A percentile compares a stretch with the other conserved stretches of the same genome.
Conservation (phyloP, 2,113 vertebrate species). For the Jacana jacana region DNA sequence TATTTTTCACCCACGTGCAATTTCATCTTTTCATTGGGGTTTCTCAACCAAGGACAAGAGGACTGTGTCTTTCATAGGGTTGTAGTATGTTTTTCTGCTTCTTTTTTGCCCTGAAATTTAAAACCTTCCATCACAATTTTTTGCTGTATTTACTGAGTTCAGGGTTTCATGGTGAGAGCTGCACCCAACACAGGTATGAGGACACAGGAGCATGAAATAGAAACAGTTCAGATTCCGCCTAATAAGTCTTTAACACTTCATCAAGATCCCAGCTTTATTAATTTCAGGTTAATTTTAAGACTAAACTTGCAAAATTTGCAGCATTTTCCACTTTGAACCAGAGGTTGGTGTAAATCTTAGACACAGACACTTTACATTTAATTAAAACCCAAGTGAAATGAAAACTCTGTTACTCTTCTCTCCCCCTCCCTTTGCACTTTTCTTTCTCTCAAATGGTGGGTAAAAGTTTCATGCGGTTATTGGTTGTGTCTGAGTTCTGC, state of each 20-base stretch:
- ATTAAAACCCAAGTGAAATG: background rate
- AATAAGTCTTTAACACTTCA: slow-evolving; percentile 22
- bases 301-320: background rate
- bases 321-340: slow-evolving; percentile 24
- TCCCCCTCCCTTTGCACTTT: background rate
- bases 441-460: background rate
- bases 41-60: background rate
- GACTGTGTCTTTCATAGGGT: background rate
- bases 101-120: background rate
- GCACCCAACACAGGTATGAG: background rate
- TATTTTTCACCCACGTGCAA: background rate
- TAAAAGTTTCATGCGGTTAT: background rate
- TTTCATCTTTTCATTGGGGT: background rate
- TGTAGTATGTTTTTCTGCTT: background rate
- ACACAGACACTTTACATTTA: background rate
- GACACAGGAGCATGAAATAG: background rate
- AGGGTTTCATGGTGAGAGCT: background rate
- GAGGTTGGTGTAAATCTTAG: background rate
- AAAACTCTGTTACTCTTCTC: background rate
- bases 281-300: slow-evolving; percentile 25
- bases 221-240: background rate
- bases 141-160: background rate
- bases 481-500: background rate
- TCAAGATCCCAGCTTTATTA: slow-evolving; percentile 8
- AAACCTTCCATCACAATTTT: background rate